Conservation (phyloP, 1,140 invertebrate species). For the Doryteuthis pealeii region DNA sequence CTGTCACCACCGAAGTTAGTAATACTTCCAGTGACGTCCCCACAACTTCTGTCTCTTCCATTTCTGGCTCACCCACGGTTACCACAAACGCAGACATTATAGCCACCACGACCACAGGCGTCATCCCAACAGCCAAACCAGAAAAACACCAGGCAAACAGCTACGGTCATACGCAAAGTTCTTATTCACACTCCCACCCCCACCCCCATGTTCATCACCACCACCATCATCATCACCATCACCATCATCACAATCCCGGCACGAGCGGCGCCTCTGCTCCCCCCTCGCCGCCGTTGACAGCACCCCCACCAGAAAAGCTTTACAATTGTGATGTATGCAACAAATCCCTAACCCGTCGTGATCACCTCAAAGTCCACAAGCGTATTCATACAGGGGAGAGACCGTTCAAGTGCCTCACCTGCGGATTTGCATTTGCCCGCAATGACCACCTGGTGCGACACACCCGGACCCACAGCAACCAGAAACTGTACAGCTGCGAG, state of each 20-base stretch:
- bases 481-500: slow-evolving; percentile 61
- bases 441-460: slow-evolving; percentile 81
- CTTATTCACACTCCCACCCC: background rate
- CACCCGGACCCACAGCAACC: slow-evolving; percentile 85
- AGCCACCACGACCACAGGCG: background rate
- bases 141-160: no score
- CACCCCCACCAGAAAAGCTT: background rate
- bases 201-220: background rate
- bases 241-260: background rate
- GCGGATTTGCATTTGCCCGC: slow-evolving; percentile 83
- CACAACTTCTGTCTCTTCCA: background rate
- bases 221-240: background rate
- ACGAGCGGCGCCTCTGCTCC: background rate
- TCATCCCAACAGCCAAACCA: background rate
- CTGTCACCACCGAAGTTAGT: background rate
- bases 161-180: background rate
- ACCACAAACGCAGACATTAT: no score
- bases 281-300: background rate
- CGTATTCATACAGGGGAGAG: slow-evolving; percentile 11
- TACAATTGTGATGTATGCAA: slow-evolving; percentile 17
- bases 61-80: background rate
- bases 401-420: slow-evolving; percentile 66
- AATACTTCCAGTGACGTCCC: background rate
- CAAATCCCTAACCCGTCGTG: slow-evolving; percentile 6
- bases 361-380: slow-evolving; percentile 12